phyloP scores from a whole-genome alignment of 2,113 vertebrate species.

The Oncorhynchus masou region DNA sequence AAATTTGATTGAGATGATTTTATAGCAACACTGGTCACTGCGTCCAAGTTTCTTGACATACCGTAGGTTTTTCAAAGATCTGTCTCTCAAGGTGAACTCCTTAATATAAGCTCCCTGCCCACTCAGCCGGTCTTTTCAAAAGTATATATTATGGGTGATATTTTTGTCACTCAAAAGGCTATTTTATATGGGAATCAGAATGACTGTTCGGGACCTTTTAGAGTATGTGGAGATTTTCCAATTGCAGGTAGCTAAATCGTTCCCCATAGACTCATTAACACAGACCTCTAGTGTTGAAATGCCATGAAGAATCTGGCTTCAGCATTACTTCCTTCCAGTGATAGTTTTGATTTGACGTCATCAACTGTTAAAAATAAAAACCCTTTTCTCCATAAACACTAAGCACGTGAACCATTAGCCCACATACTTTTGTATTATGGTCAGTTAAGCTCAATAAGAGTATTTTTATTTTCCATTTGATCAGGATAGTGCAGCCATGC shows the following conservation, averaged over 20 bases:
- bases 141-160: too few species aligned
- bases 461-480: slow-evolving; percentile 1
- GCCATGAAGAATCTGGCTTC: neutral
- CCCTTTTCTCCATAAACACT: neutral
- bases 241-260: neutral
- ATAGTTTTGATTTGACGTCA: neutral
- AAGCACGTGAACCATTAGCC: slow-evolving; percentile 1
- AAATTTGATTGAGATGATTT: too few species aligned
- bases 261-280: slow-evolving; percentile 5
- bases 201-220: too few species aligned
- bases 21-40: too few species aligned
- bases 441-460: slow-evolving; percentile 14
- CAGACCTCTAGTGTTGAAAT: neutral
- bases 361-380: neutral
- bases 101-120: too few species aligned
- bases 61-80: too few species aligned
- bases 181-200: too few species aligned
- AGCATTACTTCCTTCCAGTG: neutral
- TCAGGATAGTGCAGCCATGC: neutral
- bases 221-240: neutral
- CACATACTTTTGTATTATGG: neutral
- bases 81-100: too few species aligned
- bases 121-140: too few species aligned
- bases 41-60: too few species aligned
- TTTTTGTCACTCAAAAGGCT: too few species aligned